Conservation (phyloP, 2,797 vertebrate species). For the Cyprinodon diabolis region DNA sequence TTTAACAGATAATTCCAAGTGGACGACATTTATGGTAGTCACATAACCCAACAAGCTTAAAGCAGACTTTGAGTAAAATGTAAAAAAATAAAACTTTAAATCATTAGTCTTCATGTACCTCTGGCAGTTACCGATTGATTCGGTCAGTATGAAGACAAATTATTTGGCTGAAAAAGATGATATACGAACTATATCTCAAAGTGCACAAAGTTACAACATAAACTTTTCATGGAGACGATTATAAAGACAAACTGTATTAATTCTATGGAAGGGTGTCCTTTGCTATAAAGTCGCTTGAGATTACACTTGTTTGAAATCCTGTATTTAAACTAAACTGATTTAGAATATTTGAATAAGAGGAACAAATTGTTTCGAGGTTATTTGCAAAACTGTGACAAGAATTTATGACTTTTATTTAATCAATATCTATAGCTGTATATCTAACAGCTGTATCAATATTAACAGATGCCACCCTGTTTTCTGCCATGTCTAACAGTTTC, state of each 20-base stretch:
- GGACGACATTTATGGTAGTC: neutral
- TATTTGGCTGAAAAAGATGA: neutral
- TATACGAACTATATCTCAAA: neutral
- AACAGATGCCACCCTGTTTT: neutral
- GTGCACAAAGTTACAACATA: neutral
- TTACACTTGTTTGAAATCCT: neutral
- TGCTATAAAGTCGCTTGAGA: neutral
- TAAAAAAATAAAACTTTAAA: neutral
- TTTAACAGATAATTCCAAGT: neutral
- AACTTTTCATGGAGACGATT: neutral
- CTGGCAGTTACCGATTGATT: neutral
- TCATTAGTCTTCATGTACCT: neutral
- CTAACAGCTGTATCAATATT: conserved; percentile 1
- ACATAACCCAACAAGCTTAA: neutral
- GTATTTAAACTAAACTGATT: neutral
- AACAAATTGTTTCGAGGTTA: neutral
- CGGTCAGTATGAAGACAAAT: neutral
- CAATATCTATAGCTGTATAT: neutral
- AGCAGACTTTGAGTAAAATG: neutral
- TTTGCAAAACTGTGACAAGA: neutral
- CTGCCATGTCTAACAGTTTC: neutral
- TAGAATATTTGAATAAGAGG: neutral
- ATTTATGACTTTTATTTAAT: neutral
- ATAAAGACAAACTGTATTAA: neutral
- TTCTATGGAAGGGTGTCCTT: neutral